phyloP scores from a whole-genome alignment of 1,140 invertebrate species.

The Drosophila simulans region DNA sequence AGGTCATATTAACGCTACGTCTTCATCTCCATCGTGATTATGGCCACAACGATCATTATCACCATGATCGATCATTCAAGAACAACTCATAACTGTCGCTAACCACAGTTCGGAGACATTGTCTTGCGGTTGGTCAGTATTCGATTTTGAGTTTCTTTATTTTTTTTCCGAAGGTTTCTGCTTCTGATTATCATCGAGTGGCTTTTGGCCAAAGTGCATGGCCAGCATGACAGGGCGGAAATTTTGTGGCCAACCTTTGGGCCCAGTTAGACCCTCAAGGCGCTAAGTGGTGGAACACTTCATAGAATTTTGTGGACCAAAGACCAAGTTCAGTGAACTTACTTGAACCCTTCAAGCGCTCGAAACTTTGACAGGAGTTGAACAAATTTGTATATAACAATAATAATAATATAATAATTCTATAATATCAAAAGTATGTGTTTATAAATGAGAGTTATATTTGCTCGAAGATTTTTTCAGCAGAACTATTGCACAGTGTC shows the following conservation, averaged over 20 bases:
- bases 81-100: slow-evolving; percentile 43
- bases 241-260: slow-evolving; percentile 27
- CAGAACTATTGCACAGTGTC: no score
- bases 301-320: neutral
- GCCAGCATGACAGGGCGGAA: slow-evolving; percentile 52
- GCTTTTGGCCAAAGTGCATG: slow-evolving; percentile 57
- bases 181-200: slow-evolving; percentile 36
- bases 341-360: neutral
- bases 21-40: slow-evolving; percentile 4
- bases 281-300: neutral
- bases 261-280: slow-evolving; percentile 8
- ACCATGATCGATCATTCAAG: slow-evolving; percentile 50
- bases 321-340: slow-evolving; percentile 26
- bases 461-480: no score
- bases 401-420: no score
- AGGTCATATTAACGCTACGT: slow-evolving; percentile 42
- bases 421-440: no score
- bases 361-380: neutral
- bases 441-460: no score
- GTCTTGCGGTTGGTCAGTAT: slow-evolving; percentile 50
- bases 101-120: slow-evolving; percentile 41
- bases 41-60: neutral
- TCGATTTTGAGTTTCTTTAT: slow-evolving; percentile 3
- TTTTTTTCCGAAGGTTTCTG: slow-evolving; percentile 40
- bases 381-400: no score